Conservation (phyloP, 2,113 vertebrate species). For the Reinhardtius hippoglossoides region DNA sequence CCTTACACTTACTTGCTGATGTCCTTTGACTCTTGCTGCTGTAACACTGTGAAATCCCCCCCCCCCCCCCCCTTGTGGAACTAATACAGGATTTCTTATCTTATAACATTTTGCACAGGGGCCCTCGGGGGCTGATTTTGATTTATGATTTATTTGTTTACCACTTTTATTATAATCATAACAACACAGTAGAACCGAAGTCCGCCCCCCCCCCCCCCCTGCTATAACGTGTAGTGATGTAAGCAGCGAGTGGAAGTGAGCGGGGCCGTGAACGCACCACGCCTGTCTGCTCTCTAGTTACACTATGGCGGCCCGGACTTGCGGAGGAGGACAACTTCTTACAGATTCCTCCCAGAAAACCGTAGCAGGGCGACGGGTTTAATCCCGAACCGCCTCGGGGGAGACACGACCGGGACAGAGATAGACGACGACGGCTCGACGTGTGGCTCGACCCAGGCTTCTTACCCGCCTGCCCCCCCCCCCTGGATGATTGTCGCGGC, state of each 20-base stretch:
- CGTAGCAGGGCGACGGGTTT: conserved; percentile 52
- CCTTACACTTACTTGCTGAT: no score
- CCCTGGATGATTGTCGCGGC: conserved; percentile 24
- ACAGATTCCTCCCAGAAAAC: conserved; percentile 68
- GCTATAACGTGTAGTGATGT: not conserved
- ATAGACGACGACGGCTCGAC: conserved; percentile 24
- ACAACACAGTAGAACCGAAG: no score
- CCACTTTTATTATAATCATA: no score
- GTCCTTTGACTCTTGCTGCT: no score
- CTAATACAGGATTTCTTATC: no score
- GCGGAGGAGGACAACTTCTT: conserved; percentile 81
- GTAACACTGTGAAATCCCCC: no score
- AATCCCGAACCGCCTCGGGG: conserved; percentile 11
- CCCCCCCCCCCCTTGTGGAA: no score
- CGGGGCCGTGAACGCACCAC: conserved; percentile 62
- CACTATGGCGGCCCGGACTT: conserved; percentile 81
- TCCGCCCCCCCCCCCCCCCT: no score
- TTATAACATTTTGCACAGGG: no score
- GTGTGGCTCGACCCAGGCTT: conserved; percentile 14
- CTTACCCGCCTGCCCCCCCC: not conserved
- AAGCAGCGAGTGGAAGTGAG: conserved; percentile 13
- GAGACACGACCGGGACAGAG: not conserved
- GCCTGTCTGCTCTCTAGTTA: conserved; percentile 67
- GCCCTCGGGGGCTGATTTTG: no score
- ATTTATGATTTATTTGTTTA: no score